These are phyloP conservation scores for Denticeps clupeoides DNA, from an alignment of 2,797 vertebrate species.

Conservation along the genomic window DNA sequence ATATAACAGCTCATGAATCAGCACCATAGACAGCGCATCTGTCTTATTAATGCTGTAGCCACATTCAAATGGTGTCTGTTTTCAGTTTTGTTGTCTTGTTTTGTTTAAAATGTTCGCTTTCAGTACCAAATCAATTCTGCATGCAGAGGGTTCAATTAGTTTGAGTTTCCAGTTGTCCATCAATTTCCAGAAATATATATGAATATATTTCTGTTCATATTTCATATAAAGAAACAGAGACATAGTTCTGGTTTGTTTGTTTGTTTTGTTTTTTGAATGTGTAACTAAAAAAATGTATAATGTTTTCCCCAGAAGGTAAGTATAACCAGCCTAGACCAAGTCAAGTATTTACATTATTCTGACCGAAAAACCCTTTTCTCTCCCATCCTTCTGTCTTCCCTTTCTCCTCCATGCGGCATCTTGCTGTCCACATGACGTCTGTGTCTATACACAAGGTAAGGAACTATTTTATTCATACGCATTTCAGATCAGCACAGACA, in stretches of 20 bases:
- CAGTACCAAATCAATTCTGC: no score
- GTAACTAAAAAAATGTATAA: background rate
- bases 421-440: background rate
- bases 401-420: background rate
- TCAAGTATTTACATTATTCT: constrained; percentile 2
- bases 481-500: background rate
- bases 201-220: background rate
- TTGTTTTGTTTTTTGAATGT: background rate
- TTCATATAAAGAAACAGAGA: no score
- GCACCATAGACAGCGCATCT: no score
- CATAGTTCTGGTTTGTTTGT: background rate
- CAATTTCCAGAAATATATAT: constrained; percentile 33
- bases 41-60: no score
- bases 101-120: no score
- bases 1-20: no score
- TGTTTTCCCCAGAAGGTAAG: background rate
- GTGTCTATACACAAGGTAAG: background rate
- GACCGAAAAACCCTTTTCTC: background rate
- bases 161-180: no score
- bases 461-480: background rate
- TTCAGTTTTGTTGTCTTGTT: no score
- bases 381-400: background rate
- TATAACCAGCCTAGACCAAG: constrained; percentile 1
- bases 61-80: no score
- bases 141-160: no score